Percentiles rank a stretch among this genome's conserved stretches.
phyloP scores from a whole-genome alignment of 30 jellyfish, hydroid and myxozoan species.

The Hydra vulgaris region DNA sequence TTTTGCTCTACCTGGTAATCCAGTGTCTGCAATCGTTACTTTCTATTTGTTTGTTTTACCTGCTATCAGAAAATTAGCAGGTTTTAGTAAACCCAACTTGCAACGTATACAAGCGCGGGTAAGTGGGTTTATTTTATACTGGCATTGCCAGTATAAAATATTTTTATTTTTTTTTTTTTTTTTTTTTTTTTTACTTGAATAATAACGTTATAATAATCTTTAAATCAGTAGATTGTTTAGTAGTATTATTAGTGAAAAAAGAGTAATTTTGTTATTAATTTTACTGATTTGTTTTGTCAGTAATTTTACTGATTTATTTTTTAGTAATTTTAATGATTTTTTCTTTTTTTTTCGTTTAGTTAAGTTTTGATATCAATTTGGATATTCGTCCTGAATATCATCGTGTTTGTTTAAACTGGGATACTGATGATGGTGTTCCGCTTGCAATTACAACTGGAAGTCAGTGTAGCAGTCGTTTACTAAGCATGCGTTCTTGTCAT shows the following conservation, averaged over 20 bases:
- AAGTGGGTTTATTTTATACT: too few species aligned
- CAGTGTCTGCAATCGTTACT: conserved; percentile 94
- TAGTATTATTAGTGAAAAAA: too few species aligned
- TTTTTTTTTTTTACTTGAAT: not conserved
- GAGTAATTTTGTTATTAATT: too few species aligned
- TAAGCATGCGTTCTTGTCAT: conserved; percentile 92
- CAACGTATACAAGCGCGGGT: conserved; percentile 78
- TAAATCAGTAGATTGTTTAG: too few species aligned
- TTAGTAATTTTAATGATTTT: too few species aligned
- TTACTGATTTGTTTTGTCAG: too few species aligned
- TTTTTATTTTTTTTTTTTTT: not conserved
- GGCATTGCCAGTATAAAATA: not conserved
- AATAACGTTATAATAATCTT: too few species aligned
- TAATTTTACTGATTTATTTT: too few species aligned
- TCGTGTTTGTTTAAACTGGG: conserved; percentile 69
- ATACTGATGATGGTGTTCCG: conserved; percentile 62
- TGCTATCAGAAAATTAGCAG: conserved; percentile 76
- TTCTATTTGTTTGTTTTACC: conserved; percentile 84
- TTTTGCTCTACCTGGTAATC: conserved; percentile 95
- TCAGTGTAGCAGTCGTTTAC: conserved; percentile 95
- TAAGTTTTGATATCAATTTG: conserved; percentile 56
- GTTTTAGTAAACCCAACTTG: conserved; percentile 48
- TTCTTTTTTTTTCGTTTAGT: conserved; percentile 36
- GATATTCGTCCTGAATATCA: conserved; percentile 96
- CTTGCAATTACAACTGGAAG: conserved; percentile 87